phyloP scores from a whole-genome alignment of 1,140 invertebrate species.

The Aphis gossypii region DNA sequence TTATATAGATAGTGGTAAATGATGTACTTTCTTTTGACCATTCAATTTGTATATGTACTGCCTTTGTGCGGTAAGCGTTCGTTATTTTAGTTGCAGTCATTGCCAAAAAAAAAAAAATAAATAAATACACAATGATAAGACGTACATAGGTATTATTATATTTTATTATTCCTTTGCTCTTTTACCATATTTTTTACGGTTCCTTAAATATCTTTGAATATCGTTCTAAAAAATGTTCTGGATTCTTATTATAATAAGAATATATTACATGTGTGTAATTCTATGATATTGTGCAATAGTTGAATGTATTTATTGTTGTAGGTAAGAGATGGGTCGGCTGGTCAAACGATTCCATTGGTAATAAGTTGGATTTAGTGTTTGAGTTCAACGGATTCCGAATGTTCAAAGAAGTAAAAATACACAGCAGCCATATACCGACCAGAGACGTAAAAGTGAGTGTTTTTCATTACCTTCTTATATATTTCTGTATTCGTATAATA shows the following conservation, averaged over 20 bases:
- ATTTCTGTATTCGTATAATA: too few species aligned
- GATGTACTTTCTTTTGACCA: not conserved
- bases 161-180: not conserved
- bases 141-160: not conserved
- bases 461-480: not conserved
- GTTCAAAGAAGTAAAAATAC: constrained; percentile 78
- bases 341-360: constrained; percentile 68
- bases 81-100: not conserved
- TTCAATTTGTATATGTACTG: not conserved
- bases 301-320: constrained; percentile 62
- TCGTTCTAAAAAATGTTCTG: not conserved
- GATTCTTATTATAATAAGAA: not conserved
- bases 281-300: not conserved
- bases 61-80: not conserved
- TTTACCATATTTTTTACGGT: not conserved
- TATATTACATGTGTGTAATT: not conserved
- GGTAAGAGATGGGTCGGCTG: constrained; percentile 91
- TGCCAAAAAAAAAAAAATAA: not conserved
- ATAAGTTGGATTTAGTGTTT: constrained; percentile 74
- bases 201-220: not conserved
- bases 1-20: not conserved
- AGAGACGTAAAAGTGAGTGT: constrained; percentile 75
- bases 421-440: constrained; percentile 78
- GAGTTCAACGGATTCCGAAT: constrained; percentile 80
- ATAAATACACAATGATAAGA: not conserved